phyloP scores from a whole-genome alignment of 1,140 invertebrate species.

The Aphelenchoides avenae region DNA sequence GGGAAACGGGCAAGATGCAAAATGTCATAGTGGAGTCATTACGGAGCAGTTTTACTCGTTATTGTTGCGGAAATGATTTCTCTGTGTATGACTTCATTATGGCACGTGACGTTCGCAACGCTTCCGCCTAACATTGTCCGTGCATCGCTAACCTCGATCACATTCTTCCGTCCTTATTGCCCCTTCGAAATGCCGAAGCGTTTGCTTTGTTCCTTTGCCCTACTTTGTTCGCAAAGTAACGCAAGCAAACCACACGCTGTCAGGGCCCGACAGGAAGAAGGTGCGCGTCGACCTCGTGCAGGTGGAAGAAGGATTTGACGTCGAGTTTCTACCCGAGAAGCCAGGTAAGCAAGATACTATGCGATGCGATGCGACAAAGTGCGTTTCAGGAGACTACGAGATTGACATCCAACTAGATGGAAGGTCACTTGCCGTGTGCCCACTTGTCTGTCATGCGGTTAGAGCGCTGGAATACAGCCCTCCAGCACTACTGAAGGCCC shows the following conservation, averaged over 20 bases:
- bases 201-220: conserved; percentile 1
- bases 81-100: no score
- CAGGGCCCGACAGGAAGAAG: conserved; percentile 35
- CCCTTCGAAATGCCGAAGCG: neutral
- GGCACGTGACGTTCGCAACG: no score
- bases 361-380: neutral
- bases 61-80: conserved; percentile 5
- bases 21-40: neutral
- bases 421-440: conserved; percentile 31
- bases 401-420: conserved; percentile 54
- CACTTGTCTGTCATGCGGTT: conserved; percentile 30
- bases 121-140: no score
- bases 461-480: no score
- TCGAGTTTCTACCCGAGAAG: conserved; percentile 45
- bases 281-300: conserved; percentile 34
- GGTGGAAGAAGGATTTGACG: conserved; percentile 34
- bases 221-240: no score
- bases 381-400: conserved; percentile 39
- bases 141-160: conserved; percentile 8
- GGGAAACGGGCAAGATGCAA: no score
- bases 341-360: conserved; percentile 33
- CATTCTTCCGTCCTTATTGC: conserved; percentile 19
- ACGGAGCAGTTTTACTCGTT: conserved; percentile 12
- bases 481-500: no score
- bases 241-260: no score